Evolutionary conservation across 2,797 vertebrate species (phyloP).

Genomic region (Argyrosomus regius): DNA sequence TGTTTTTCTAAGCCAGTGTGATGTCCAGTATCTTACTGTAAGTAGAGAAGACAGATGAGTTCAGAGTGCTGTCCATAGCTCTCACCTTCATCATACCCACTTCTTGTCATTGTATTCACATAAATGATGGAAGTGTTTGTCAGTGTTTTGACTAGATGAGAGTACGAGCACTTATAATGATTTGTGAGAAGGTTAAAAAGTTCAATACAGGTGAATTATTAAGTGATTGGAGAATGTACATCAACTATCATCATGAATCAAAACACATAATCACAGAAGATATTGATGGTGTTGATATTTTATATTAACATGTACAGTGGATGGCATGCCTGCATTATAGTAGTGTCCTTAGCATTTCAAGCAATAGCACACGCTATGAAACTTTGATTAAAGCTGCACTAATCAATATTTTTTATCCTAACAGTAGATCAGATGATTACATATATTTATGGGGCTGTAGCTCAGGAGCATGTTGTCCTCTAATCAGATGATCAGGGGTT

Average conservation of each 20-base stretch:
- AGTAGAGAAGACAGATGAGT: conserved; percentile 58
- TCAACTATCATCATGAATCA: not conserved
- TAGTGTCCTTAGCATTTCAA: not conserved
- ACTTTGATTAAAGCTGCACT: not conserved
- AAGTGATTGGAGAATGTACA: conserved; percentile 26
- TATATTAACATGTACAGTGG: not conserved
- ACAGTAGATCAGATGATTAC: not conserved
- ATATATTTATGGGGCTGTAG: not conserved
- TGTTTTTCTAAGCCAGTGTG: conserved; percentile 8
- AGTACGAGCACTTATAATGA: conserved; percentile 55
- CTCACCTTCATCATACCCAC: conserved; percentile 35
- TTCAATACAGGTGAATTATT: conserved; percentile 40
- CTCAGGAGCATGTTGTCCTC: no score
- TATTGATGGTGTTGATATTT: conserved; percentile 16
- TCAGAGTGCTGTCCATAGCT: conserved; percentile 27
- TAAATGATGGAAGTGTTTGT: conserved; percentile 69
- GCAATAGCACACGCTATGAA: not conserved
- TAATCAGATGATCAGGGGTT: no score
- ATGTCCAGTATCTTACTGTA: conserved; percentile 11
- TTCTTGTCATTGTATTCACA: conserved; percentile 39
- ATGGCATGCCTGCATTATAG: not conserved
- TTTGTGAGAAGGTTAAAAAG: conserved; percentile 64
- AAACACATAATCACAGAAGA: conserved; percentile 7
- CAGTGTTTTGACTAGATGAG: conserved; percentile 58
- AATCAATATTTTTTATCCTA: not conserved